Base-by-base conservation (phyloP, 1,140 invertebrate species). In the Pinna nobilis region DNA sequence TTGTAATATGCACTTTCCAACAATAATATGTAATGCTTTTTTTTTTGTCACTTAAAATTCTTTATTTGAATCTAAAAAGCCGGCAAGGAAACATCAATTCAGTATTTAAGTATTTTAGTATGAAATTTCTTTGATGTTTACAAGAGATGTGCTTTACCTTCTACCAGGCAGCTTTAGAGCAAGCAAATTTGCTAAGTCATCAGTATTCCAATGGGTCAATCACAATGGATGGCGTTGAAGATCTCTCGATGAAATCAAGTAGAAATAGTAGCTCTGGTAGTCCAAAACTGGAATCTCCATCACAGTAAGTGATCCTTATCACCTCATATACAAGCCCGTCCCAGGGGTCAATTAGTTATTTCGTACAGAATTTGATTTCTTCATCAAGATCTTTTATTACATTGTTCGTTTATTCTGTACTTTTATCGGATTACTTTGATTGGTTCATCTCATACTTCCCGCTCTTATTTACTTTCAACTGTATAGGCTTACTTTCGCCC, bases 91-190 rank as follows among this genome's bases (percentile, higher is more conserved):
- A 13, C 0, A 55, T 50, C 15, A 3, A 2, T 53, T n/a, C 15
- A 25, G n/a, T 63, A 64, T 32, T 61, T 39, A 18, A 6, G 4
- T 30, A 15, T 13, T 44, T 15, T 47, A 28, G 6, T 20, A 20
- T 30, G 1, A n/a, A 33, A 11, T 9, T 53, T 39, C 5, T 39
- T 66, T n/a, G 3, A 59, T 49, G 32, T 67, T 35, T 25, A 35
- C 41, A 25, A 59, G 37, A 35, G 5, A 47, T 37, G 33, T 30
- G 13, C 44, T 23, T 32, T 41, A 88, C 90, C n/a, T n/a, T n/a
- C n/a, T n/a, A 89, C 61, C 88, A 93, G 92, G 92, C 92, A 84
- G 92, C 92, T 15, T 88, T 93, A 71, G 92, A 92, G 25, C 92
- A 93, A 77, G 91, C 90, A 77, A 93, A 92, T 78, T 90, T 92